These are phyloP conservation scores for Helleia helle DNA, from an alignment of 2,888 invertebrate species.

Conservation along the genomic window DNA sequence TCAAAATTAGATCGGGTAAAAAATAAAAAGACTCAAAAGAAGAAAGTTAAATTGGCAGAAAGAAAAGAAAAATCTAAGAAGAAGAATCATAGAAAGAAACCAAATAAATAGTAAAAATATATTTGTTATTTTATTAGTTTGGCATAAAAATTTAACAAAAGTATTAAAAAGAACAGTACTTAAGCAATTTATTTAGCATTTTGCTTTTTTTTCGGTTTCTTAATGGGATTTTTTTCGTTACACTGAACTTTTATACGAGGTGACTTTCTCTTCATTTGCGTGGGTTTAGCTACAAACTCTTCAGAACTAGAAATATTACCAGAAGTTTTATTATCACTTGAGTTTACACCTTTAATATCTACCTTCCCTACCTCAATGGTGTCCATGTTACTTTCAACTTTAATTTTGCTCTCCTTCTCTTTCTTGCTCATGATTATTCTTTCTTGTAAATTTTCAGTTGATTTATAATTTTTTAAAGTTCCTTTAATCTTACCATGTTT, in stretches of 20 bases:
- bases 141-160: conserved; percentile 1
- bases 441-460: conserved; percentile 8
- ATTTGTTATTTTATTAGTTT: conserved; percentile 11
- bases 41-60: conserved; percentile 37
- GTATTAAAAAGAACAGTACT: too few relatives aligned
- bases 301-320: not conserved
- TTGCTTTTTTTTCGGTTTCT: conserved; percentile 11
- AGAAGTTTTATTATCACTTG: not conserved
- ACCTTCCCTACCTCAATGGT: too few relatives aligned
- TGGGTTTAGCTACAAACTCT: conserved; percentile 7
- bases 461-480: conserved; percentile 1
- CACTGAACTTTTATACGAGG: conserved; percentile 15
- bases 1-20: conserved; percentile 79
- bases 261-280: conserved; percentile 27
- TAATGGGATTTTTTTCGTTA: conserved; percentile 9
- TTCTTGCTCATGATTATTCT: not conserved
- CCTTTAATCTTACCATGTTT: not conserved
- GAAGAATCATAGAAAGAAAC: conserved; percentile 47
- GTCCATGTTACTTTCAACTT: not conserved
- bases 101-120: too few relatives aligned
- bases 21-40: conserved; percentile 77
- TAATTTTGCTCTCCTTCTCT: not conserved
- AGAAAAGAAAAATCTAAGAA: conserved; percentile 57
- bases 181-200: too few relatives aligned
- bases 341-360: not conserved